Evolutionary conservation across 2,113 vertebrate genomes (phyloP).

Genomic region (Epinephelus lanceolatus): DNA sequence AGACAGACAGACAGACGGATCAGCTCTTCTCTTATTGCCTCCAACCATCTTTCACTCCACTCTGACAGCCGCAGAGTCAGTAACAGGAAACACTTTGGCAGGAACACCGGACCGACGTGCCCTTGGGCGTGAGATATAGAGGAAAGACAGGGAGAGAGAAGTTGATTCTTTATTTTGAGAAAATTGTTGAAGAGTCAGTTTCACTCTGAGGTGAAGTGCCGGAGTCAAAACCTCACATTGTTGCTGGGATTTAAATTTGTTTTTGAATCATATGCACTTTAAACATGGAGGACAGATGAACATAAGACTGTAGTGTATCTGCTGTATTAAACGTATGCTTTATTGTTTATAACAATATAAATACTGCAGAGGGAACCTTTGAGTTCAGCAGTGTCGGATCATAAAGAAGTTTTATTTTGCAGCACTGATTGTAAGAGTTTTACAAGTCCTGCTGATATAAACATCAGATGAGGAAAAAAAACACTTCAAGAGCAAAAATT

Average conservation of each 20-base stretch:
- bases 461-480: no score
- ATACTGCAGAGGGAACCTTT: no score
- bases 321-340: no score
- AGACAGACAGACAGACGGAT: slow-evolving; percentile 34
- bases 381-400: no score
- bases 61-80: slow-evolving; percentile 60
- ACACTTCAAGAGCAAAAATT: no score
- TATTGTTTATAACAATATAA: no score
- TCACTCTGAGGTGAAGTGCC: slow-evolving; percentile 17
- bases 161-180: slow-evolving; percentile 45
- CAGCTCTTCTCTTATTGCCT: slow-evolving; percentile 69
- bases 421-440: no score
- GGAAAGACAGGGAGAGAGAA: neutral
- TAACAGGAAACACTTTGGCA: slow-evolving; percentile 75
- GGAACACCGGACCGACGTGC: slow-evolving; percentile 17
- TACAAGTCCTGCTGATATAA: no score
- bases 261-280: neutral
- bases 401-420: no score
- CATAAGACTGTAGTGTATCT: no score
- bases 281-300: neutral
- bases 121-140: slow-evolving; percentile 60
- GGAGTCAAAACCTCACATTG: neutral
- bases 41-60: slow-evolving; percentile 66
- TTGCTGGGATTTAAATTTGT: neutral
- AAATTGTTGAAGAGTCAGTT: slow-evolving; percentile 1